Conservation (phyloP, 2,113 vertebrate genomes). For the Meriones unguiculatus region DNA sequence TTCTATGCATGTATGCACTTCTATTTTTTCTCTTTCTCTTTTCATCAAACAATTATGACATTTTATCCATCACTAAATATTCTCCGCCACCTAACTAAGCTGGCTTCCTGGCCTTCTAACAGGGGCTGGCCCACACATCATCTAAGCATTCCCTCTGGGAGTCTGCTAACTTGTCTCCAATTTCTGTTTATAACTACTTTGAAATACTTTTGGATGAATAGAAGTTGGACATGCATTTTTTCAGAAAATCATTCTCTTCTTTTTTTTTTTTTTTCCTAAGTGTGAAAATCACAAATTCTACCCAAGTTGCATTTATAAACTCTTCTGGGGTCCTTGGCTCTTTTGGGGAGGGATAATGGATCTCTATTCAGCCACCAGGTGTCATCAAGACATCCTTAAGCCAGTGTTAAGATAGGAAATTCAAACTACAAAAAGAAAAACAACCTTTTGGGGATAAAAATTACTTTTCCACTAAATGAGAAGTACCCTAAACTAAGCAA, state of each 20-base stretch:
- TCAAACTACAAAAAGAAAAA: not conserved
- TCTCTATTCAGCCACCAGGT: not conserved
- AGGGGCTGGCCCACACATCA: not conserved
- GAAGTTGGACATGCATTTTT: not conserved
- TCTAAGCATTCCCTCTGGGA: not conserved
- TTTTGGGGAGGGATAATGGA: not conserved
- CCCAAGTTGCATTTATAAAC: not conserved
- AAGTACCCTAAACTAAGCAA: not conserved
- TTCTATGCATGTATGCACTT: not conserved
- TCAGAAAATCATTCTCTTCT: not conserved
- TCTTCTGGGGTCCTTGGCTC: not conserved
- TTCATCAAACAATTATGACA: no score
- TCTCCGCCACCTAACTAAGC: not conserved
- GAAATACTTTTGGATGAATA: not conserved
- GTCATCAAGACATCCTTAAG: not conserved
- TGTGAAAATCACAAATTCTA: not conserved
- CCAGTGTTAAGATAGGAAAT: not conserved
- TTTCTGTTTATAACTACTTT: not conserved
- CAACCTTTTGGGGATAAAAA: not conserved
- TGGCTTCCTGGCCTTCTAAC: no score
- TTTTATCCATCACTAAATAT: not conserved
- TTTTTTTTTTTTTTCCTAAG: not conserved
- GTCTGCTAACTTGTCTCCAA: not conserved
- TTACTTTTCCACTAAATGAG: not conserved
- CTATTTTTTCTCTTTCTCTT: not conserved